phyloP scores from a whole-genome alignment of 2,113 vertebrate genomes.

The Cheirogaleus medius region DNA sequence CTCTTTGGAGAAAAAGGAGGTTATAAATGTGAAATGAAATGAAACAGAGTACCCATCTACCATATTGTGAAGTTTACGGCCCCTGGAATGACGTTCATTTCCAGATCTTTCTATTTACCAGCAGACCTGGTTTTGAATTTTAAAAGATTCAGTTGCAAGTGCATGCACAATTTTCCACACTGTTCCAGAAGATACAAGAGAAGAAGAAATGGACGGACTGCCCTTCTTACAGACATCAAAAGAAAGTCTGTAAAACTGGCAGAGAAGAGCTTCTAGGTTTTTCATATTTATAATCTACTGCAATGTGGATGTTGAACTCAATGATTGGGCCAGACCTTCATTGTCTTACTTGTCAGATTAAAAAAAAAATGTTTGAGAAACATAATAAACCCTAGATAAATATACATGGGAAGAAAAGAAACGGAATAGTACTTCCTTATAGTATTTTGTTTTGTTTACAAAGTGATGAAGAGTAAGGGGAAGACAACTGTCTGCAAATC shows the following conservation, averaged over 20 bases:
- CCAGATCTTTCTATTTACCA: neutral
- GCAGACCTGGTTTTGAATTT: conserved; percentile 29
- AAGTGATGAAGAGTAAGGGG: neutral
- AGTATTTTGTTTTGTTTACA: conserved; percentile 5
- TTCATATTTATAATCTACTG: neutral
- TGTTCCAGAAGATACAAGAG: neutral
- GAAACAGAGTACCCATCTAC: neutral
- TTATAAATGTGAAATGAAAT: conserved; percentile 47
- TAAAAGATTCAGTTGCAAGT: neutral
- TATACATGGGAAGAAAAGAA: neutral
- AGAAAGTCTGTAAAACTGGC: neutral
- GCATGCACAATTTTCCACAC: neutral
- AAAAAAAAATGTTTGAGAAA: neutral
- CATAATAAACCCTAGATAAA: neutral
- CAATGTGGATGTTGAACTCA: neutral
- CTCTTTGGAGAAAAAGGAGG: conserved; percentile 38
- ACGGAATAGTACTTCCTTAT: neutral
- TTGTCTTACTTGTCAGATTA: neutral
- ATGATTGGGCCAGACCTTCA: neutral
- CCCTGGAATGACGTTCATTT: neutral
- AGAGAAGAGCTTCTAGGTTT: neutral
- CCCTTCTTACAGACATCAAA: neutral
- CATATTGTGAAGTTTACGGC: neutral
- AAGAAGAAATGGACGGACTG: neutral
- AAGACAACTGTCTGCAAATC: neutral